Conservation (phyloP, 2,888 invertebrate genomes). For the Cephalotes varians region DNA sequence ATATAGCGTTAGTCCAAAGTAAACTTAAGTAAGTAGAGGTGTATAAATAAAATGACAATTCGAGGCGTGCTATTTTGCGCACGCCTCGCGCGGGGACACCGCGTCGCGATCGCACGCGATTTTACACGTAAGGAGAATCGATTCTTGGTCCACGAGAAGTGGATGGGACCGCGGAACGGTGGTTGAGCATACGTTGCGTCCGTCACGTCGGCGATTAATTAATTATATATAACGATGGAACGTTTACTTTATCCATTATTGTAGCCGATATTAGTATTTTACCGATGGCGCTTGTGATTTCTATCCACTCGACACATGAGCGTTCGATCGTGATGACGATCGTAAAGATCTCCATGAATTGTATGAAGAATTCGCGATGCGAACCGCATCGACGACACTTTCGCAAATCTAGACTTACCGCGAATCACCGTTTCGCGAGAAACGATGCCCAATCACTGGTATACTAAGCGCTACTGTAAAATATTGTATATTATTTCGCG, state of each 20-base stretch:
- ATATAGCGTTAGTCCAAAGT: conserved; percentile 71
- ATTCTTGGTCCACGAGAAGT: conserved; percentile 59
- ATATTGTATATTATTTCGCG: conserved; percentile 83
- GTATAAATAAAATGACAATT: conserved; percentile 68
- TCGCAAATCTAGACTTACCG: conserved; percentile 55
- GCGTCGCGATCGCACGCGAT: conserved; percentile 50
- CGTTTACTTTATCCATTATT: conserved; percentile 24
- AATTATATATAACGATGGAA: conserved; percentile 26
- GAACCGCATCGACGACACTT: conserved; percentile 19
- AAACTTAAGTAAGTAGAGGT: conserved; percentile 74
- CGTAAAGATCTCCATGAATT: neutral
- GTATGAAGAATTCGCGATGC: too few species aligned
- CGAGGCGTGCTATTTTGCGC: conserved; percentile 41
- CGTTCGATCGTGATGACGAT: conserved; percentile 18
- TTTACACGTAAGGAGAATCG: conserved; percentile 55
- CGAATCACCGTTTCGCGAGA: conserved; percentile 69
- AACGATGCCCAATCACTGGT: conserved; percentile 70
- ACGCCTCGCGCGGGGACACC: neutral
- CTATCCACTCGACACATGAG: neutral
- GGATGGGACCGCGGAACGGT: conserved; percentile 66
- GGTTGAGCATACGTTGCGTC: conserved; percentile 46
- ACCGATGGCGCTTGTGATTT: conserved; percentile 19
- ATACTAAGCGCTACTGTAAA: conserved; percentile 81
- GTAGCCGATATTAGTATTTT: conserved; percentile 11
- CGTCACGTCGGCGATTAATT: conserved; percentile 17